phyloP scores from a whole-genome alignment of 2,113 vertebrate species.

The Fukomys damarensis region DNA sequence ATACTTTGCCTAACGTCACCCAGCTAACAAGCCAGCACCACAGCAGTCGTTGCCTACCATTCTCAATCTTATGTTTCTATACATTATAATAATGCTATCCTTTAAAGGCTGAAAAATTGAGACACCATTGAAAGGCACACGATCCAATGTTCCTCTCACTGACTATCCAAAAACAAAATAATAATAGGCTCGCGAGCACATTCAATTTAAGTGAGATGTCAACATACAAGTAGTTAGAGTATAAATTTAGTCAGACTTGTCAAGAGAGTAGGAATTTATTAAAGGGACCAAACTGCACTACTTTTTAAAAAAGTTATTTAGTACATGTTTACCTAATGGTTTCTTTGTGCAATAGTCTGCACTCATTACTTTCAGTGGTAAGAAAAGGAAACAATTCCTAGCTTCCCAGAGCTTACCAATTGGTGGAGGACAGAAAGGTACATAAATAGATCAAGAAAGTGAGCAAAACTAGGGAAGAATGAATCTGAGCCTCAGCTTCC shows the following conservation, averaged over 20 bases:
- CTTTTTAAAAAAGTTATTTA: neutral
- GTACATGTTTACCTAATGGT: neutral
- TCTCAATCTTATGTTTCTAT: neutral
- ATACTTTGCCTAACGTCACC: neutral
- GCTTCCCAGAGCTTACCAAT: neutral
- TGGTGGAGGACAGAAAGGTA: neutral
- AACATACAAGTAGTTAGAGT: neutral
- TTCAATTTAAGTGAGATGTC: slow-evolving; percentile 28
- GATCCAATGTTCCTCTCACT: neutral
- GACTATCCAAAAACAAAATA: neutral
- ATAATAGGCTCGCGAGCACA: neutral
- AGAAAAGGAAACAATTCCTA: neutral
- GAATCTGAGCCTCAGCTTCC: slow-evolving; percentile 20
- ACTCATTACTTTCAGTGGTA: neutral
- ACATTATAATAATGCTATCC: neutral
- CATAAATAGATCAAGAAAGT: slow-evolving; percentile 3
- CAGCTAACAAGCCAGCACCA: neutral
- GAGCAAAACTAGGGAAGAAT: neutral
- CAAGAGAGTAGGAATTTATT: neutral
- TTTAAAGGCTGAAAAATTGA: neutral
- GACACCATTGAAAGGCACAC: neutral
- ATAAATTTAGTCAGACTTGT: slow-evolving; percentile 30
- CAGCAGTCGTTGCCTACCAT: neutral
- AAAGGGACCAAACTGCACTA: neutral
- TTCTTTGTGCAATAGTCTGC: slow-evolving; percentile 22